A percentile compares a stretch with the other conserved stretches of the same genome.
phyloP scores from a whole-genome alignment of 2,797 vertebrate genomes.

The Megalops cyprinoides region DNA sequence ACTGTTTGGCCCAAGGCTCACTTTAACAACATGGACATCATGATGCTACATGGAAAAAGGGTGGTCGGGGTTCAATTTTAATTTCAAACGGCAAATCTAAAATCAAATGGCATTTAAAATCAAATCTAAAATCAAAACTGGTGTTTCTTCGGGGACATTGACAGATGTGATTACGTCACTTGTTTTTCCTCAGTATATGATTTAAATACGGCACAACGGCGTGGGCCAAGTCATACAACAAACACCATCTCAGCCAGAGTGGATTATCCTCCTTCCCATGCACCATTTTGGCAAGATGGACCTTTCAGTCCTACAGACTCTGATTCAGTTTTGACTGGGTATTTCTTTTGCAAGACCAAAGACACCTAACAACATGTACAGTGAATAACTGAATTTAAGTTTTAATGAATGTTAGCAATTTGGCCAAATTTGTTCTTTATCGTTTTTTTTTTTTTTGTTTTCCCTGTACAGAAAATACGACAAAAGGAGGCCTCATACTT shows the following conservation, averaged over 20 bases:
- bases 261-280: slow-evolving; percentile 32
- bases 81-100: not conserved
- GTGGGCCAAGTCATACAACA: slow-evolving; percentile 40
- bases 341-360: not conserved
- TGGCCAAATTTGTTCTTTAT: no score
- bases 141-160: not conserved
- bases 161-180: not conserved
- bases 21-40: no score
- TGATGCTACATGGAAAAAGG: no score
- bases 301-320: not conserved
- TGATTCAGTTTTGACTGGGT: no score
- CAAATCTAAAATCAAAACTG: no score
- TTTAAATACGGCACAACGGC: slow-evolving; percentile 33
- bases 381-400: not conserved
- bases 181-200: slow-evolving; percentile 32
- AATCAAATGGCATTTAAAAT: not conserved
- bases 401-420: slow-evolving; percentile 2
- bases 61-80: not conserved
- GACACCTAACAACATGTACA: not conserved
- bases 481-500: no score
- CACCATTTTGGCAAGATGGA: not conserved
- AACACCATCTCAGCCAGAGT: slow-evolving; percentile 49
- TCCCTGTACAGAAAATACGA: no score
- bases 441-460: no score
- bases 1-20: no score